Percentiles rank a stretch among this genome's conserved stretches.
Conservation (phyloP, 2,113 vertebrate genomes). For the Scalopus aquaticus region DNA sequence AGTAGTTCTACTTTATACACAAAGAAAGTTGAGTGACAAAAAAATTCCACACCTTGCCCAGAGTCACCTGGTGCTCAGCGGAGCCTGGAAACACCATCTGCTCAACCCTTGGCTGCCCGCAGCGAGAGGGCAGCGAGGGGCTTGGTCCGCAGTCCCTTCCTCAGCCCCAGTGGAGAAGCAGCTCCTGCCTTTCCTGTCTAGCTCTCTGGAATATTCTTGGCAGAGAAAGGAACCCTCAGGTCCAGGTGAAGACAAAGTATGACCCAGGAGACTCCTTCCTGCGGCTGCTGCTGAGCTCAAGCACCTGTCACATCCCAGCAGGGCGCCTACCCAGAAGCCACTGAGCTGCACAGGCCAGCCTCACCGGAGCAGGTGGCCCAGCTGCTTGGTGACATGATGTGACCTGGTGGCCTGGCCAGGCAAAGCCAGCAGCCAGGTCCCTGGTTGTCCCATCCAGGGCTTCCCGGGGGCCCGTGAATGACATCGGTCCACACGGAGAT, state of each 20-base stretch:
- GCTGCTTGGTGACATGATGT: background rate
- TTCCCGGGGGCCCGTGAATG: fast-evolving
- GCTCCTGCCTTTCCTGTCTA: background rate
- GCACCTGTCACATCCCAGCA: background rate
- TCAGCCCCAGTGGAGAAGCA: background rate
- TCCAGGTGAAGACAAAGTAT: background rate
- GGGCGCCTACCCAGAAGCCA: background rate
- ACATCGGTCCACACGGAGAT: background rate
- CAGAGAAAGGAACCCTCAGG: background rate
- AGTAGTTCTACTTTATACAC: background rate
- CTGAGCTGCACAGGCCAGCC: background rate
- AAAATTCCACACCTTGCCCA: background rate
- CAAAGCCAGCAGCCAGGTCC: background rate
- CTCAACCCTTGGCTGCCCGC: background rate
- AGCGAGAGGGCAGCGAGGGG: background rate
- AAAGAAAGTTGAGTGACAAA: background rate
- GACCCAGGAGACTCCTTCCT: background rate
- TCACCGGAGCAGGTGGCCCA: background rate
- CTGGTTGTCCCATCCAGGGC: no score
- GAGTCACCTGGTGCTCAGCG: background rate
- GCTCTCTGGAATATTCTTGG: background rate
- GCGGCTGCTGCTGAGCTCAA: background rate
- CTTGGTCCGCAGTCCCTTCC: background rate
- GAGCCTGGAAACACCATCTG: background rate
- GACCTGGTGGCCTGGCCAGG: no score